Evolutionary conservation across 1,140 invertebrate species (phyloP), one percentile per base, ranked within the genome.

Genomic region (Magallana gigas): DNA sequence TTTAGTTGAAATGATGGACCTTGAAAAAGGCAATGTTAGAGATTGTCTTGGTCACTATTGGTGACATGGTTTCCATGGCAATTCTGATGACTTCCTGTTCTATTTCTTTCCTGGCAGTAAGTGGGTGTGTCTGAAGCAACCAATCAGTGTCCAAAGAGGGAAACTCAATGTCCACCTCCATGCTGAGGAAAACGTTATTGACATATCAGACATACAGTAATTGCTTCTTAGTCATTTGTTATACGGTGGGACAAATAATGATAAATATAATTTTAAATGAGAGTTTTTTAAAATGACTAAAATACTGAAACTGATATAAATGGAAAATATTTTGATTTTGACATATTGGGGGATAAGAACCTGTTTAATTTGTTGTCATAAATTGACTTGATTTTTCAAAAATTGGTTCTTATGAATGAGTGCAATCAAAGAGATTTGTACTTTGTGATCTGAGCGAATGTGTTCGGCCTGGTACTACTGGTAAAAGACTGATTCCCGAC

Each of bases 361-460:
- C 36, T 23, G 23, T 23, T 4, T 48, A 48, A 48, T 48, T 48
- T 48, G 36, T 48, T 48, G 36, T 48, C 36, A 48, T 48, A 48
- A 1, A 48, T 48, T 48, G 36, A 48, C 36, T 48, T 48, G 36
- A 48, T 4, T 48, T 48, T 48, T 1, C 36, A 4, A 48, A 48
- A 5, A 48, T 48, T 1, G 36, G 36, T 48, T 48, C 3, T 48
- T 2, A 48, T 48, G 36, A 48, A 48, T 48, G 5, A 48, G 36
- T 48, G 36, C 36, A 48, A 48, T 48, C 36, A 48, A 48, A 48
- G 36, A 48, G 0, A 5, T 48, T 48, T 48, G 36, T 48, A 89
- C 88, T 89, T 86, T 48, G 88, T 87, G 62, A 89, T 86, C 2
- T 89, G 82, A 68, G 80, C 68, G n/a, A 87, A 84, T 18, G 68